Evolutionary conservation across 2,797 vertebrate species (phyloP).

Genomic region (Corythornis leucogaster): DNA sequence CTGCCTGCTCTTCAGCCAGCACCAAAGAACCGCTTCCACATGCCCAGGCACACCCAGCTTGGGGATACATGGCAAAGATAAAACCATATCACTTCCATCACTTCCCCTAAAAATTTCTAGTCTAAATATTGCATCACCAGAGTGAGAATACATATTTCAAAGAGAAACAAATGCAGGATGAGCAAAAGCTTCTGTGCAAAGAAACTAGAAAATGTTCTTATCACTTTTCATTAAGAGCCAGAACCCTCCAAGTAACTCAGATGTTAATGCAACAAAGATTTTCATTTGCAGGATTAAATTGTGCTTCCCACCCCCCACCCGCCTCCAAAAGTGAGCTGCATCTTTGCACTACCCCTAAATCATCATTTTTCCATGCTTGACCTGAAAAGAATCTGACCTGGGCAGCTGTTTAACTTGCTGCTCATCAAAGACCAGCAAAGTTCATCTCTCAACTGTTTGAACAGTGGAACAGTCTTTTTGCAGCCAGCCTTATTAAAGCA

Average conservation of each 20-base stretch:
- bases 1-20: not conserved
- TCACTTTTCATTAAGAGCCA: not conserved
- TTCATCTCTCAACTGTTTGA: conserved; percentile 61
- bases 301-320: no score
- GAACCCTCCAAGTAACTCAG: not conserved
- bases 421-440: conserved; percentile 45
- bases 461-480: conserved; percentile 49
- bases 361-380: not conserved
- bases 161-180: not conserved
- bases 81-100: not conserved
- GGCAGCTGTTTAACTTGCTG: conserved; percentile 48
- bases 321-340: not conserved
- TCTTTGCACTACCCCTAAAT: not conserved
- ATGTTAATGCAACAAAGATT: not conserved
- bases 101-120: not conserved
- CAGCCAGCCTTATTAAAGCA: conserved; percentile 57
- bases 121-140: not conserved
- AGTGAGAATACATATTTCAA: rapidly evolving
- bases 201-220: not conserved
- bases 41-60: not conserved
- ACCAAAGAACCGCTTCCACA: rapidly evolving
- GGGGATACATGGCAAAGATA: not conserved
- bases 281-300: not conserved
- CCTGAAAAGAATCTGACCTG: conserved; percentile 13
- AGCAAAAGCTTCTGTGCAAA: not conserved